Evolutionary conservation across 1,140 invertebrate genomes (phyloP), one percentile per base, ranked within the genome.

Genomic region (Hyposmocoma kahamanoa): DNA sequence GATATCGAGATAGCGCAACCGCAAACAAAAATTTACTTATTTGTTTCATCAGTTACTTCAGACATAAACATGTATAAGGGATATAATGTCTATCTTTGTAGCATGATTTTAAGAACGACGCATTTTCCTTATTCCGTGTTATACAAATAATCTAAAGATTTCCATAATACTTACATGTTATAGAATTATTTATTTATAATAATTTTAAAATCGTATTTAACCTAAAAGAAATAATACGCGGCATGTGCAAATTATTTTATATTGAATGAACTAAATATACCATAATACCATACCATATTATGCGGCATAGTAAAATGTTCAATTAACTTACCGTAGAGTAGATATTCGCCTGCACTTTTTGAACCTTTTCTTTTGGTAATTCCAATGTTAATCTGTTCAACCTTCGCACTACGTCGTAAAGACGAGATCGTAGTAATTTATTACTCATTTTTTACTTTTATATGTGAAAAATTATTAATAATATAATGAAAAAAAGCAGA

Each of bases 21-120:
- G 60, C 47, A 71, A 77, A 75, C 68, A 77, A 70, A 66, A 66
- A 48, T 73, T 78, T 49, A 65, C 56, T 50, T 39, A 24, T 41
- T 41, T 38, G 5, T 48, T 44, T 43, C 42, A 43, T 43, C 48
- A 50, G 41, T 42, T 36, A 17, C 32, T 36, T n/a, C n/a, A n/a
- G n/a, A n/a, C n/a, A n/a, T n/a, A n/a, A n/a, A n/a, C n/a, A n/a
- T n/a, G n/a, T n/a, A n/a, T n/a, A n/a, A n/a, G n/a, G n/a, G n/a
- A n/a, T n/a, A n/a, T n/a, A n/a, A n/a, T n/a, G n/a, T n/a, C n/a
- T n/a, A n/a, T n/a, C n/a, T n/a, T n/a, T n/a, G n/a, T n/a, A n/a
- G n/a, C n/a, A n/a, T n/a, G n/a, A n/a, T n/a, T n/a, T n/a, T n/a
- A n/a, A n/a, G n/a, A n/a, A n/a, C n/a, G n/a, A n/a, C n/a, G n/a